Percentiles rank a stretch among this genome's conserved stretches.
Conservation (phyloP, 2,113 vertebrate species). For the Cryptotis parvus region DNA sequence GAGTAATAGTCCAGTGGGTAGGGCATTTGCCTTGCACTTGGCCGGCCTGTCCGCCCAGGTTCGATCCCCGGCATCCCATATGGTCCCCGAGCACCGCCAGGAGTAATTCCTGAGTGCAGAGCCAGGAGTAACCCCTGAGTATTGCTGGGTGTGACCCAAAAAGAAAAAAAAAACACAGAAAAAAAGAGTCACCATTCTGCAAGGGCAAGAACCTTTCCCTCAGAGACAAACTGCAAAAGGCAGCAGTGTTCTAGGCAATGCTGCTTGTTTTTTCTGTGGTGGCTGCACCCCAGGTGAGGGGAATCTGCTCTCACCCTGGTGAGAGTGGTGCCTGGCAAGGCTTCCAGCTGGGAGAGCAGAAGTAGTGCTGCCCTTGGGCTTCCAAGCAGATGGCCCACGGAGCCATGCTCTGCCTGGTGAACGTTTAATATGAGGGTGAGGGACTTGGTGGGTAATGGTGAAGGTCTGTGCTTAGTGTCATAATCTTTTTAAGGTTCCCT, state of each 20-base stretch:
- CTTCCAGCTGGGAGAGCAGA: background rate
- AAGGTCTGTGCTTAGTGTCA: background rate
- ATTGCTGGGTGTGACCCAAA: too few species aligned
- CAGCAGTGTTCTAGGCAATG: background rate
- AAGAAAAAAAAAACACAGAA: too few species aligned
- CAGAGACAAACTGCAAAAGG: background rate
- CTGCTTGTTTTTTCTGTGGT: background rate
- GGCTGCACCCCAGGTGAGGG: background rate
- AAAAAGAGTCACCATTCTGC: background rate
- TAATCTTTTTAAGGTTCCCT: background rate
- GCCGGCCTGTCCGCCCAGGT: too few species aligned
- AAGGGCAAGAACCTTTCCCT: background rate
- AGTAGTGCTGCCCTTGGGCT: background rate
- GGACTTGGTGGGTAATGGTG: background rate
- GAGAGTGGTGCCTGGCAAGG: background rate
- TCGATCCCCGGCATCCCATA: too few species aligned
- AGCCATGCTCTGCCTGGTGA: background rate
- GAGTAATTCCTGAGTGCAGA: too few species aligned
- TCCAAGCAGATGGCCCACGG: background rate
- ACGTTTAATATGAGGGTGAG: background rate
- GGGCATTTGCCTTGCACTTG: too few species aligned
- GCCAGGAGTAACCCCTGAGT: too few species aligned
- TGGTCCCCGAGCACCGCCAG: too few species aligned
- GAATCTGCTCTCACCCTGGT: background rate
- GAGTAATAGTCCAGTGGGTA: too few species aligned